These are phyloP conservation scores for Phrixothrix hirtus DNA, from an alignment of 2,888 invertebrate genomes.

Conservation along the genomic window DNA sequence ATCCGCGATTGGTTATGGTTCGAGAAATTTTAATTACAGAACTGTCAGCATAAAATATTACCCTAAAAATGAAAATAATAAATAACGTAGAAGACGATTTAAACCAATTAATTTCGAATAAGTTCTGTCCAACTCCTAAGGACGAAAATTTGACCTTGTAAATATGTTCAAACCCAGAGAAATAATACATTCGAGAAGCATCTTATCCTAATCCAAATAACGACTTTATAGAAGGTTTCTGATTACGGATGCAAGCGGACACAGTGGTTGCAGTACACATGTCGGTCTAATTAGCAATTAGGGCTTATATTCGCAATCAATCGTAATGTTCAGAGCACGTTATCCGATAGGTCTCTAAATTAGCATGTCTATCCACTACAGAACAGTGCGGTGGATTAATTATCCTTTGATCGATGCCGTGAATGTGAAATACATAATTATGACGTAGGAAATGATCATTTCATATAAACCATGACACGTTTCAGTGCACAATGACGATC, in stretches of 20 bases:
- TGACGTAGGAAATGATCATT: conserved; percentile 11
- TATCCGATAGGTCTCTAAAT: conserved; percentile 27
- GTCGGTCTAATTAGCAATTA: conserved; percentile 37
- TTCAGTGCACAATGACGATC: too few species aligned
- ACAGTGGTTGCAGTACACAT: conserved; percentile 33
- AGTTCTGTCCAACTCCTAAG: too few species aligned
- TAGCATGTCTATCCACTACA: conserved; percentile 24
- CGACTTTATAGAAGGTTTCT: conserved; percentile 23
- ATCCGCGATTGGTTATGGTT: not conserved
- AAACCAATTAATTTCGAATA: too few species aligned
- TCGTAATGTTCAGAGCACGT: conserved; percentile 19
- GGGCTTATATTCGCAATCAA: conserved; percentile 29
- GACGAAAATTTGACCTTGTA: too few species aligned
- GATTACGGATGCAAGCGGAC: conserved; percentile 33
- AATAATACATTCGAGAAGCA: too few species aligned
- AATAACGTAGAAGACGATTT: not conserved
- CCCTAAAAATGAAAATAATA: not conserved
- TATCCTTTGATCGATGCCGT: conserved; percentile 23
- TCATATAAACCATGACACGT: too few species aligned
- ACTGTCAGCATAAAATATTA: not conserved
- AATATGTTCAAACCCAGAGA: too few species aligned
- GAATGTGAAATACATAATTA: conserved; percentile 19
- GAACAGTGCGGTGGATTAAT: conserved; percentile 24
- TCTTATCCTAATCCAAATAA: conserved; percentile 10
- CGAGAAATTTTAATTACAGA: not conserved